phyloP scores from a whole-genome alignment of 2,113 vertebrate genomes.

The Sturnira hondurensis region DNA sequence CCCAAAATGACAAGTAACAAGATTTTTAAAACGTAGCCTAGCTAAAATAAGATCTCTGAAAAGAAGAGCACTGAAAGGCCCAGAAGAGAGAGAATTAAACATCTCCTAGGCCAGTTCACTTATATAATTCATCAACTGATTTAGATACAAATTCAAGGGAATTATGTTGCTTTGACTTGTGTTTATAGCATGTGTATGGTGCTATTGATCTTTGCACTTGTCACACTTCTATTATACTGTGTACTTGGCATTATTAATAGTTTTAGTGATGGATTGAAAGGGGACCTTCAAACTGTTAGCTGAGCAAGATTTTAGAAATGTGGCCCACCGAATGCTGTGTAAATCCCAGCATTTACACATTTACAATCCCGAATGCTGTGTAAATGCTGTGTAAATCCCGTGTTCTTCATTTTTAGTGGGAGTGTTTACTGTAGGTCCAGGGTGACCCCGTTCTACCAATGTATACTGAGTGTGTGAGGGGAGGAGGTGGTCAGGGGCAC shows the following conservation, averaged over 20 bases:
- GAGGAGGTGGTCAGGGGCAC: not conserved
- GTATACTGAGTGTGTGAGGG: not conserved
- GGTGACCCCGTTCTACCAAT: not conserved
- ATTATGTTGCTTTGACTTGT: not conserved
- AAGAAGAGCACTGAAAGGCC: accelerated
- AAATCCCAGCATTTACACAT: too few species aligned
- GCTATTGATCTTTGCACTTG: not conserved
- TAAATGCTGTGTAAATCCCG: not conserved
- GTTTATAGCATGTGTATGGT: not conserved
- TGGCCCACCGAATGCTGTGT: not conserved
- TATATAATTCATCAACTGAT: not conserved
- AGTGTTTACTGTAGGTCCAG: not conserved
- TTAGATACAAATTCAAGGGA: not conserved
- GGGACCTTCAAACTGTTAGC: not conserved
- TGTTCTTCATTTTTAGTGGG: not conserved
- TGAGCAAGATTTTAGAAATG: not conserved
- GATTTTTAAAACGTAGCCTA: not conserved
- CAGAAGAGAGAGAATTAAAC: not conserved
- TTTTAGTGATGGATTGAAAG: not conserved
- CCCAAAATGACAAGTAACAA: not conserved
- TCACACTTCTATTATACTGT: not conserved
- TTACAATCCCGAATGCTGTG: not conserved
- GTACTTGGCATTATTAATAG: not conserved
- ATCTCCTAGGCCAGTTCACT: not conserved
- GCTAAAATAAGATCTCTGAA: not conserved